A percentile compares a stretch with the other conserved stretches of the same genome.
phyloP scores from a whole-genome alignment of 2,797 vertebrate genomes.

The Carduelis carduelis region DNA sequence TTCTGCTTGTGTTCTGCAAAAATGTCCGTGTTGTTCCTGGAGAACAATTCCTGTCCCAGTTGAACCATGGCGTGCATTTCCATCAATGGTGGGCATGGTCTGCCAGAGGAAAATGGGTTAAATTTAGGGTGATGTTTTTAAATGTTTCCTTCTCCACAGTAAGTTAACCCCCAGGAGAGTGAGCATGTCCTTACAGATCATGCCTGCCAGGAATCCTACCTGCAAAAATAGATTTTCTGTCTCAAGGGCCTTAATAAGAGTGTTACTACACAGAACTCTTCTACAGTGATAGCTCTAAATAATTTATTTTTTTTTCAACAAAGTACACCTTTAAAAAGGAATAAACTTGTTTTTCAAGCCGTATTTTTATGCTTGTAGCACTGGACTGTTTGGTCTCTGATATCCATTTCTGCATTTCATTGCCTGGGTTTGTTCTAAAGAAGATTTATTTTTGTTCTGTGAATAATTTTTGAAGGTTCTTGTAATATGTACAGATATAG shows the following conservation, averaged over 20 bases:
- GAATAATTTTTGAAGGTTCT: constrained; percentile 82
- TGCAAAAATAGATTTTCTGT: constrained; percentile 69
- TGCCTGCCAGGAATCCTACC: constrained; percentile 65
- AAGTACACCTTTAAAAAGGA: constrained; percentile 72
- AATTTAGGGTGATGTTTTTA: constrained; percentile 39
- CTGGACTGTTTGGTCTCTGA: constrained; percentile 72
- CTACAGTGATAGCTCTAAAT: constrained; percentile 76
- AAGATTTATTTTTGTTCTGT: constrained; percentile 85
- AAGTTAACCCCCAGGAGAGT: constrained; percentile 26
- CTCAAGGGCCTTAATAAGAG: constrained; percentile 77
- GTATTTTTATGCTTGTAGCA: constrained; percentile 80
- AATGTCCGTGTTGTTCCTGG: background rate
- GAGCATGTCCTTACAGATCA: constrained; percentile 22
- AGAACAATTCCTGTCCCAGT: background rate
- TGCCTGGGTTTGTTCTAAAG: constrained; percentile 81
- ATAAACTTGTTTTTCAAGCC: constrained; percentile 74
- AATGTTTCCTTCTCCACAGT: constrained; percentile 28
- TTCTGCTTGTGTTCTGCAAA: background rate
- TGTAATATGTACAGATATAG: constrained; percentile 83
- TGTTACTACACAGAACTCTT: constrained; percentile 74
- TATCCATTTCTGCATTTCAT: constrained; percentile 79
- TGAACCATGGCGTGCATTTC: background rate
- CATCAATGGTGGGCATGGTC: background rate
- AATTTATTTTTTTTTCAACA: constrained; percentile 82
- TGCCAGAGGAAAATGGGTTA: constrained; percentile 25